Percentiles rank a stretch among this genome's conserved stretches.
These are phyloP conservation scores for Fukomys damarensis DNA, from an alignment of 2,113 vertebrate species.

Conservation along the genomic window DNA sequence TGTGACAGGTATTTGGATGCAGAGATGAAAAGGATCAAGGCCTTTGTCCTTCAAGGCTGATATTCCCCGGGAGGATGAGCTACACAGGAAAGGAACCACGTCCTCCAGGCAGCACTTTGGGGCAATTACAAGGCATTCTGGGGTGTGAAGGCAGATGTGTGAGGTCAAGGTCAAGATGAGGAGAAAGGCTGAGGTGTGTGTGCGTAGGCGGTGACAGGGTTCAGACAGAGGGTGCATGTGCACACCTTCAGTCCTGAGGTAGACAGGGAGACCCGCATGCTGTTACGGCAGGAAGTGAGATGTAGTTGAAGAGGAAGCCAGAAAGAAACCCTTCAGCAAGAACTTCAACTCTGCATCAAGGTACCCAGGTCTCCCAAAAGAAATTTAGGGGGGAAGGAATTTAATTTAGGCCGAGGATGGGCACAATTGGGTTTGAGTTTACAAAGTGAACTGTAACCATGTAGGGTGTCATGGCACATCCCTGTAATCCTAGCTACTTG, in stretches of 20 bases:
- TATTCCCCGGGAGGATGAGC: background rate
- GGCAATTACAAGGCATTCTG: background rate
- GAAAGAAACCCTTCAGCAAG: background rate
- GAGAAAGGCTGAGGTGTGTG: background rate
- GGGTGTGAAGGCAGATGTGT: background rate
- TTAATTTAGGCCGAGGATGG: background rate
- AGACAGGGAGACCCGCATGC: rapidly evolving
- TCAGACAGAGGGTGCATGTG: background rate
- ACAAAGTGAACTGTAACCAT: background rate
- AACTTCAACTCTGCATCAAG: background rate
- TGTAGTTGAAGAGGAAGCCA: background rate
- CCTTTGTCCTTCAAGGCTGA: background rate
- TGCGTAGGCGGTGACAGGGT: rapidly evolving
- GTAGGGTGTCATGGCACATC: background rate
- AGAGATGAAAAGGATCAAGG: background rate
- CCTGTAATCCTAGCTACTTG: background rate
- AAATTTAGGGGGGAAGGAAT: no score
- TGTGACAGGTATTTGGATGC: rapidly evolving
- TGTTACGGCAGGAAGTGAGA: no score
- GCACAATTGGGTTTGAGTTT: background rate
- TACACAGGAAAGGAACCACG: rapidly evolving
- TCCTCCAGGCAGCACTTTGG: background rate
- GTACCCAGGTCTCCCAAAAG: no score
- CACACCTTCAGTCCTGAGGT: background rate
- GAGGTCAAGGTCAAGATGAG: background rate